A percentile compares a stretch with the other conserved stretches of the same genome.
These are phyloP conservation scores for Zoroaster sp. DNA, from an alignment of 53 echinoderm and acorn worm genomes.

Conservation along the genomic window DNA sequence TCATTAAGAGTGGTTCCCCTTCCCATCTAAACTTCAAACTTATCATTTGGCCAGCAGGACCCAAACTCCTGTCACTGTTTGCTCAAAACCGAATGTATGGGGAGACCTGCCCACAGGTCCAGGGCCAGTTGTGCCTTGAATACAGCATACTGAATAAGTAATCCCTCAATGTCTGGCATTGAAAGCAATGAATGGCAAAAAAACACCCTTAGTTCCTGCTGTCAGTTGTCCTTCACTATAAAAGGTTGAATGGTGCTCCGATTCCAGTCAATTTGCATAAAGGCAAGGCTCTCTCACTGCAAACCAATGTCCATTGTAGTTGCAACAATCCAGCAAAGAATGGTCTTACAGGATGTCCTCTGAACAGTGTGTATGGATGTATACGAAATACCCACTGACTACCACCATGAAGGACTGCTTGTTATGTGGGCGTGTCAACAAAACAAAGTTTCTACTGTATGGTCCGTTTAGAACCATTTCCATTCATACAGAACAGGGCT, in stretches of 20 bases:
- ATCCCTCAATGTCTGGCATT: too few species aligned
- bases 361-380: background rate
- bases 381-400: background rate
- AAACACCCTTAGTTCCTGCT: background rate
- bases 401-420: background rate
- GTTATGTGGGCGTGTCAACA: background rate
- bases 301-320: slow-evolving; percentile 1
- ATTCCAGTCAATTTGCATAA: slow-evolving; percentile 47
- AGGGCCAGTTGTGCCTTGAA: background rate
- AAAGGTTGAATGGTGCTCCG: background rate
- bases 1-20: too few species aligned
- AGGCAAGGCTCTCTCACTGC: background rate
- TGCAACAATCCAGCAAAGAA: too few species aligned
- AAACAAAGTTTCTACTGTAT: background rate
- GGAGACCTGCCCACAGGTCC: background rate
- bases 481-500: too few species aligned
- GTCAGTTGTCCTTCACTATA: slow-evolving; percentile 11
- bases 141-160: too few species aligned
- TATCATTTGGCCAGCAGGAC: background rate
- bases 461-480: too few species aligned
- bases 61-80: too few species aligned
- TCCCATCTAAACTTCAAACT: too few species aligned
- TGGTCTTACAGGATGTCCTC: background rate
- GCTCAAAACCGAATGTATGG: background rate
- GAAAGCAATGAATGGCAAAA: background rate